Base-by-base conservation (phyloP, 2,113 vertebrate species). In the Thinocorus orbignyianus region DNA sequence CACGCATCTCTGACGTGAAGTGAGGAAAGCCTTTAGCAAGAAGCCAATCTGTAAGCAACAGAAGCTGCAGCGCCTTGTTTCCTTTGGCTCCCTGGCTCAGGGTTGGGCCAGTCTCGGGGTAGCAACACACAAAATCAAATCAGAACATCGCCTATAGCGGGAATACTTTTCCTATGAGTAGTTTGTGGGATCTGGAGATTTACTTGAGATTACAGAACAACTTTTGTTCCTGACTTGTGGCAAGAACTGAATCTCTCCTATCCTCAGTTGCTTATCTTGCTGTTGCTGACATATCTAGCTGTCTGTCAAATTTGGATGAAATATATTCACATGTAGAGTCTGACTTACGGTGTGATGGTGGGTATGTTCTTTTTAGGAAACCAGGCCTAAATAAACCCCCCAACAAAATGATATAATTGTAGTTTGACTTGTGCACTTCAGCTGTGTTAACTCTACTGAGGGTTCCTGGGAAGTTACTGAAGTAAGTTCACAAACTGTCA, bases 61-160 rank as follows among this genome's bases (percentile, higher is more conserved):
- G 92, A 83, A 88, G 44, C 58, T 88, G 28, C 66, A 92, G 64
- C 85, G 39, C 44, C n/a, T 90, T 94, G 91, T 90, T 96, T 94
- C 86, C 86, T 93, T 94, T 95, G 95, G 82, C 91, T 94, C 41
- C 58, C 23, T 81, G 51, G 54, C 37, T 83, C 86, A 86, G 86
- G 92, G 94, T 13, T 93, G 91, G 92, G 92, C 31, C 42, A 28
- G 20, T 69, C 49, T 76, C 68, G 46, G 64, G 64, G 54, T 44
- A 93, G 39, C 12, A 90, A 62, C 19, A 19, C 52, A 79, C 5
- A 39, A 76, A 76, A 20, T 52, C 44, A 58, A 58, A 87, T 54
- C 68, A 73, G 64, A 92, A 48, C 54, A 92, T 13, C 54, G 84
- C 30, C 52, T 88, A 0, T 33, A 86, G 60, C 7, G 0, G 41